phyloP scores from a whole-genome alignment of 2,113 vertebrate species.

The Cebidichthys violaceus region DNA sequence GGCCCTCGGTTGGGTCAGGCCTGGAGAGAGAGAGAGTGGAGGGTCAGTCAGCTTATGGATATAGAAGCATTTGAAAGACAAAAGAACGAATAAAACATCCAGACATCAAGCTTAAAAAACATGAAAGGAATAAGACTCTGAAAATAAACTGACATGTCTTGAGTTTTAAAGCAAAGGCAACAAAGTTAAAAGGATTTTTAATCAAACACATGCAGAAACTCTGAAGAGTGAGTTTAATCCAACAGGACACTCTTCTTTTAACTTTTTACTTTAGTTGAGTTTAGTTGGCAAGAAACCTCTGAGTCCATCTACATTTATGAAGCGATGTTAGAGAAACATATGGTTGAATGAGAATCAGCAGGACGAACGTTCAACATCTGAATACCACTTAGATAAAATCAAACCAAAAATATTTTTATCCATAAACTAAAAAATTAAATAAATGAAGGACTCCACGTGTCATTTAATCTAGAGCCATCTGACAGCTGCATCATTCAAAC shows the following conservation, averaged over 20 bases:
- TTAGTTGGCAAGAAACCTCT: no score
- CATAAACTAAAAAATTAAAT: background rate
- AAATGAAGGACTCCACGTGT: background rate
- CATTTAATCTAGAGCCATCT: background rate
- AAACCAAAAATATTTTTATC: background rate
- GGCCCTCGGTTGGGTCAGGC: slow-evolving; percentile 86
- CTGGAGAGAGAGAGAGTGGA: slow-evolving; percentile 73
- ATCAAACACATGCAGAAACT: background rate
- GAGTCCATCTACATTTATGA: background rate
- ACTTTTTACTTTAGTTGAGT: background rate
- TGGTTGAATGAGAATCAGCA: background rate
- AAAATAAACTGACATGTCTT: background rate
- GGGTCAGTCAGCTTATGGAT: background rate
- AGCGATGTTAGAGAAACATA: background rate
- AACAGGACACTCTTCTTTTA: background rate
- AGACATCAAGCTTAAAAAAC: background rate
- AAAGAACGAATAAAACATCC: background rate
- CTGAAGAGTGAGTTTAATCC: background rate
- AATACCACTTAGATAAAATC: background rate
- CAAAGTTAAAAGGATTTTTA: background rate
- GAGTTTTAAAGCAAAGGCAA: no score
- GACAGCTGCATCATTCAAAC: slow-evolving; percentile 23
- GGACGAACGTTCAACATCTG: background rate
- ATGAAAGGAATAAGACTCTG: background rate
- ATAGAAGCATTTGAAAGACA: no score